Percentiles rank a stretch among this genome's conserved stretches.
These are phyloP conservation scores for Menura novaehollandiae DNA, from an alignment of 2,113 vertebrate genomes.

Conservation along the genomic window DNA sequence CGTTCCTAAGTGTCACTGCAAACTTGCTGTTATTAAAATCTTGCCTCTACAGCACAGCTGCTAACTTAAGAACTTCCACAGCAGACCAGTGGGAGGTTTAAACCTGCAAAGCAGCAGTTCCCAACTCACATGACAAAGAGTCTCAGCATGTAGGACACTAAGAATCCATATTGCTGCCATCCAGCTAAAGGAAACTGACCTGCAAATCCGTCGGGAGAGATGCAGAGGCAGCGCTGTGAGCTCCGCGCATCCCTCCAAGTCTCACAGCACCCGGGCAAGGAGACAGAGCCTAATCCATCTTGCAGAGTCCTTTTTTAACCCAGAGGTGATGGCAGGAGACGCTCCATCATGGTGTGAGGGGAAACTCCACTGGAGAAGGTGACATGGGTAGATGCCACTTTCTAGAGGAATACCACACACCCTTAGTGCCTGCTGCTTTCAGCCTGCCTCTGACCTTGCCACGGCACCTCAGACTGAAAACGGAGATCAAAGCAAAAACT, in stretches of 20 bases:
- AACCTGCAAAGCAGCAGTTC: not conserved
- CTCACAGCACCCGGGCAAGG: not conserved
- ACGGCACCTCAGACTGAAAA: not conserved
- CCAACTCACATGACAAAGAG: not conserved
- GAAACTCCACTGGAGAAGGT: not conserved
- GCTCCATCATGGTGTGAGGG: not conserved
- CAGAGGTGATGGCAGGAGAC: not conserved
- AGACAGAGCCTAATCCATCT: not conserved
- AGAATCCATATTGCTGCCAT: not conserved
- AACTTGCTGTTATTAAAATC: not conserved
- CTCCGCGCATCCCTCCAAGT: not conserved
- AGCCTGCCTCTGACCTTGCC: not conserved
- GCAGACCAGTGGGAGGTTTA: not conserved
- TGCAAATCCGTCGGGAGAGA: rapidly evolving
- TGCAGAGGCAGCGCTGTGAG: not conserved
- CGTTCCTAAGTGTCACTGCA: not conserved
- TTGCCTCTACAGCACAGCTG: not conserved
- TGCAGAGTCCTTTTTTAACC: not conserved
- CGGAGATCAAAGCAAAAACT: not conserved
- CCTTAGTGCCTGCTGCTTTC: not conserved
- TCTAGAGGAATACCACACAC: not conserved
- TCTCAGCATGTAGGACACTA: not conserved
- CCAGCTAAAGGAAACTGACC: not conserved
- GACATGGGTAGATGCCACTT: not conserved
- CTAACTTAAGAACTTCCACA: not conserved